Evolutionary conservation across 2,113 vertebrate species (phyloP).

Genomic region (Montifringilla adamsi): DNA sequence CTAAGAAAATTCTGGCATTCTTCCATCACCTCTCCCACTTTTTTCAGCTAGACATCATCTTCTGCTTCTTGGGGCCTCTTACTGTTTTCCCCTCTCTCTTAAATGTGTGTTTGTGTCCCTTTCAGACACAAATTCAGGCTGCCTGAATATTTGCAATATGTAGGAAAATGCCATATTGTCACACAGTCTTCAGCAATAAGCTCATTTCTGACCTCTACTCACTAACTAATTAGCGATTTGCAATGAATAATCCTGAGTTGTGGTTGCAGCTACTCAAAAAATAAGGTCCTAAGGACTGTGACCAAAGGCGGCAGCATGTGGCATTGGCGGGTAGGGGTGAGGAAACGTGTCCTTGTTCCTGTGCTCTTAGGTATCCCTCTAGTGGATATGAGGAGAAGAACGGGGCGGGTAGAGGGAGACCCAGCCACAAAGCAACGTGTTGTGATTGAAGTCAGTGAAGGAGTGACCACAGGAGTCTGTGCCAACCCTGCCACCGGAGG

Average conservation of each 20-base stretch:
- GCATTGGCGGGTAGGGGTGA: background rate
- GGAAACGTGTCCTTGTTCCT: background rate
- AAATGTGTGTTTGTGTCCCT: background rate
- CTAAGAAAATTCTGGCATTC: background rate
- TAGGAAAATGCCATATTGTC: background rate
- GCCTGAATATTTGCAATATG: background rate
- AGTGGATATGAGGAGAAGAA: background rate
- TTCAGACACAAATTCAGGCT: background rate
- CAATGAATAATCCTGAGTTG: background rate
- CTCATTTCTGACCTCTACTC: background rate
- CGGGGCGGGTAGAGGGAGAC: background rate
- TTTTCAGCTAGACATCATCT: background rate
- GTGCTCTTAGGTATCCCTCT: background rate
- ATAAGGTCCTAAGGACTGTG: background rate
- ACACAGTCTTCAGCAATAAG: background rate
- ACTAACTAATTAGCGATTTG: background rate
- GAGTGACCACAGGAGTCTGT: background rate
- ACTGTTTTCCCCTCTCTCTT: background rate
- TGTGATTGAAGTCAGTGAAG: background rate
- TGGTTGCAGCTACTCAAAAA: background rate
- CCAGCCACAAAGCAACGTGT: background rate
- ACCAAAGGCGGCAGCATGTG: background rate
- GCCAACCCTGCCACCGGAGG: background rate
- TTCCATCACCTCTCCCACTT: background rate
- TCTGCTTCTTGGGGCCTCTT: background rate